Evolutionary conservation across 1,140 invertebrate species (phyloP).

Genomic region (Belonocnema kinseyi): DNA sequence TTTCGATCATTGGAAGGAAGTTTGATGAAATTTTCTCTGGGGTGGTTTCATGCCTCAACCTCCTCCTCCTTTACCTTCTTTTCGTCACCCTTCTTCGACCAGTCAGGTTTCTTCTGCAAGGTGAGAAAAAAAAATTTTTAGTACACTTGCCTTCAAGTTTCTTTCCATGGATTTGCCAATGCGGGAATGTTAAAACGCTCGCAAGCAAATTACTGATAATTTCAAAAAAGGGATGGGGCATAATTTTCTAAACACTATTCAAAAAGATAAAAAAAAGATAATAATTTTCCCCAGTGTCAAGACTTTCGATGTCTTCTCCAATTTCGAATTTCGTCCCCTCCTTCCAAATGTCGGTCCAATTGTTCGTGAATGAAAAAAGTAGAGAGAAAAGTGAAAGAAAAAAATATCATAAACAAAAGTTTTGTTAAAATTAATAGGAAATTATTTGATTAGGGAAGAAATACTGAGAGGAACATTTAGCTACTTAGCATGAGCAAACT

Average conservation of each 20-base stretch:
- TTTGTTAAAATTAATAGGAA: too few relatives aligned
- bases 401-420: too few relatives aligned
- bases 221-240: slow-evolving; percentile 31
- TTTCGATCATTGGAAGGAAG: slow-evolving; percentile 51
- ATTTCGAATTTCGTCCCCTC: slow-evolving; percentile 11
- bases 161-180: slow-evolving; percentile 43
- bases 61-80: slow-evolving; percentile 93
- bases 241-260: too few relatives aligned
- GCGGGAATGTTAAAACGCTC: slow-evolving; percentile 44
- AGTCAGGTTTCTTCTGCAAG: slow-evolving; percentile 92
- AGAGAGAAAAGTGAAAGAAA: neutral
- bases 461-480: too few relatives aligned
- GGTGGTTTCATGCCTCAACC: slow-evolving; percentile 84
- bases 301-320: neutral
- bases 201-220: slow-evolving; percentile 45
- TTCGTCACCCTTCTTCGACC: slow-evolving; percentile 91
- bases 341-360: neutral
- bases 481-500: too few relatives aligned
- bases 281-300: too few relatives aligned
- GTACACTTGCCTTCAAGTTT: slow-evolving; percentile 34
- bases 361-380: neutral
- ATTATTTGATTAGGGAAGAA: too few relatives aligned
- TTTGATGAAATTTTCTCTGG: slow-evolving; percentile 48
- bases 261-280: too few relatives aligned
- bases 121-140: slow-evolving; percentile 55